Conservation (phyloP, 2,888 invertebrate genomes). For the Coleophora deauratella region DNA sequence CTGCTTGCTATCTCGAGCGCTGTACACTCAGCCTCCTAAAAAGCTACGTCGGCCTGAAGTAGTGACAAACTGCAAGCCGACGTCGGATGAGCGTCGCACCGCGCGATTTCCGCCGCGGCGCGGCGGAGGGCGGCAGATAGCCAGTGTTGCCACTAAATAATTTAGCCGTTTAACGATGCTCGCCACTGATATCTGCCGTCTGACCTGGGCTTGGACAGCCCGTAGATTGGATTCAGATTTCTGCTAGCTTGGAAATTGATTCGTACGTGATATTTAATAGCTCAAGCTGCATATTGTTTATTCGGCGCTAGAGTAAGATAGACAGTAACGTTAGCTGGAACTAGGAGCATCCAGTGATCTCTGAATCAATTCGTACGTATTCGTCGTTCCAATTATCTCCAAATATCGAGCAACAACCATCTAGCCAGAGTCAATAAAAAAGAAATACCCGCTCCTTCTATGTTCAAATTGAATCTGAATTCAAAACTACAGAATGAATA, state of each 20-base stretch:
- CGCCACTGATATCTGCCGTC: slow-evolving; percentile 53
- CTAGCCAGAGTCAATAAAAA: no score
- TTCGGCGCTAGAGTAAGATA: slow-evolving; percentile 20
- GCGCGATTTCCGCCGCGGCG: slow-evolving; percentile 28
- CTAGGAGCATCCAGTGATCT: not conserved
- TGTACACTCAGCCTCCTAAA: no score
- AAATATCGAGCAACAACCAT: no score
- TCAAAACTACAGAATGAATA: slow-evolving; percentile 55
- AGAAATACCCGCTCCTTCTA: no score
- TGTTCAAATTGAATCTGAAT: slow-evolving; percentile 31
- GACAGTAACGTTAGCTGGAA: not conserved
- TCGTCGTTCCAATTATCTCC: no score
- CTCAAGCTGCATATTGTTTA: slow-evolving; percentile 36
- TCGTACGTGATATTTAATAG: slow-evolving; percentile 67
- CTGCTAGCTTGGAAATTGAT: slow-evolving; percentile 65
- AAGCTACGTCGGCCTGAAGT: no score
- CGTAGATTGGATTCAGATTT: slow-evolving; percentile 73
- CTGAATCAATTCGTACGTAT: no score
- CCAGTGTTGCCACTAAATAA: slow-evolving; percentile 71
- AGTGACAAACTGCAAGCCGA: no score
- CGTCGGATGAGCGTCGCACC: slow-evolving; percentile 18
- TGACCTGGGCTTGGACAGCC: slow-evolving; percentile 59
- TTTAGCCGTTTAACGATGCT: slow-evolving; percentile 73
- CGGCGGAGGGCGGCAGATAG: slow-evolving; percentile 42
- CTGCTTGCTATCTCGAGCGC: no score